These are phyloP conservation scores for Engraulis encrasicolus DNA, from an alignment of 2,113 vertebrate genomes.

Conservation along the genomic window DNA sequence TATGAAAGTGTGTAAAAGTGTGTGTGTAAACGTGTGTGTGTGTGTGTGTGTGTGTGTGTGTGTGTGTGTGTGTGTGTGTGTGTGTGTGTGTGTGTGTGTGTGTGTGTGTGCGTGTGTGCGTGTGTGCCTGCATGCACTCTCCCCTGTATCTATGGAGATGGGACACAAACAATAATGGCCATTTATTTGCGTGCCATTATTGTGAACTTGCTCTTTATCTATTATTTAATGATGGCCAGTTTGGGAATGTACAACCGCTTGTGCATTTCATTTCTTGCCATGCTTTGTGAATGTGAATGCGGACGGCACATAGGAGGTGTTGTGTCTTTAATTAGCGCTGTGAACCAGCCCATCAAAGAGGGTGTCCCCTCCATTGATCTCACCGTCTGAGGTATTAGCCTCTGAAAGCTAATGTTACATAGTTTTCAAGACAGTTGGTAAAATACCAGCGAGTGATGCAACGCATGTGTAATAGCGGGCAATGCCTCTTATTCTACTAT, in stretches of 20 bases:
- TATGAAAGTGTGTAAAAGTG: too few relatives aligned
- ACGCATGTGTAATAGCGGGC: background rate
- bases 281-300: background rate
- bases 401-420: slow-evolving; percentile 3
- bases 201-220: background rate
- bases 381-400: background rate
- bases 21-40: too few relatives aligned
- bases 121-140: too few relatives aligned
- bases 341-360: background rate
- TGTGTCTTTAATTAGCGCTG: background rate
- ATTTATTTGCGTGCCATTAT: background rate
- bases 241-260: background rate
- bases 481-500: slow-evolving; percentile 2
- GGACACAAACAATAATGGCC: background rate
- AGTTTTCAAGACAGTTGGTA: slow-evolving; percentile 8
- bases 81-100: too few relatives aligned
- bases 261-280: too few relatives aligned
- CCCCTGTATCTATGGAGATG: background rate
- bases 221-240: slow-evolving; percentile 1
- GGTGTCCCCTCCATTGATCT: background rate
- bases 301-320: background rate
- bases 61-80: too few relatives aligned
- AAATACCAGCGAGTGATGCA: slow-evolving; percentile 17
- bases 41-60: too few relatives aligned
- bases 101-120: too few relatives aligned